phyloP scores from a whole-genome alignment of 2,888 invertebrate genomes.

The Pteria penguin region DNA sequence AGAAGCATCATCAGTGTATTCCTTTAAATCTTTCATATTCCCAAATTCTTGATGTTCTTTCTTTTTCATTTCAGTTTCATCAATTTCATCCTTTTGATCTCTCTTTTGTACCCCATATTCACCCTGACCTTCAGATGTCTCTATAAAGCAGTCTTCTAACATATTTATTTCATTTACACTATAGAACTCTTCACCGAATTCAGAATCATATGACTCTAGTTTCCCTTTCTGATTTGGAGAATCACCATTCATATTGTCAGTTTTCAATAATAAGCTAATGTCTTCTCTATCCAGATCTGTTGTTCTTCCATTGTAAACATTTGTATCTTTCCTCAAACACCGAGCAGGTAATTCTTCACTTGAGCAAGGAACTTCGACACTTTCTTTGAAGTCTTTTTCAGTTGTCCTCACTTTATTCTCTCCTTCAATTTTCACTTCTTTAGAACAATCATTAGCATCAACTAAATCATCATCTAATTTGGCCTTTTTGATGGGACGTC shows the following conservation, averaged over 20 bases:
- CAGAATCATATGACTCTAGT: neutral
- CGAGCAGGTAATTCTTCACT: neutral
- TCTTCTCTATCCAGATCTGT: neutral
- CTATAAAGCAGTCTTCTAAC: neutral
- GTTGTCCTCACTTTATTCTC: neutral
- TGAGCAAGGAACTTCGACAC: neutral
- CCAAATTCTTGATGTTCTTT: too few species aligned
- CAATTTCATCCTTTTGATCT: too few species aligned
- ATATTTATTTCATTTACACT: neutral
- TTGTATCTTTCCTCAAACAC: neutral
- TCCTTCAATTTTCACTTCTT: neutral
- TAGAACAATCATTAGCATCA: neutral
- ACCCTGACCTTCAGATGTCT: too few species aligned
- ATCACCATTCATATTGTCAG: neutral
- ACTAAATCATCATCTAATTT: neutral
- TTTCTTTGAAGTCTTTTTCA: neutral
- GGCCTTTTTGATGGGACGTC: constrained; percentile 1
- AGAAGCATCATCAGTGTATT: too few species aligned
- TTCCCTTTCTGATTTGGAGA: neutral
- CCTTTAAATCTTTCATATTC: too few species aligned
- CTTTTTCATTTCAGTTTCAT: too few species aligned
- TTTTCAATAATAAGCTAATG: too few species aligned
- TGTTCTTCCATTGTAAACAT: neutral
- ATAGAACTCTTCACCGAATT: neutral
- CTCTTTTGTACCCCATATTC: too few species aligned